Percentiles rank a stretch among this genome's conserved stretches.
Evolutionary conservation across 2,888 invertebrate species (phyloP).

Genomic region (Arrhopalites spinosus): DNA sequence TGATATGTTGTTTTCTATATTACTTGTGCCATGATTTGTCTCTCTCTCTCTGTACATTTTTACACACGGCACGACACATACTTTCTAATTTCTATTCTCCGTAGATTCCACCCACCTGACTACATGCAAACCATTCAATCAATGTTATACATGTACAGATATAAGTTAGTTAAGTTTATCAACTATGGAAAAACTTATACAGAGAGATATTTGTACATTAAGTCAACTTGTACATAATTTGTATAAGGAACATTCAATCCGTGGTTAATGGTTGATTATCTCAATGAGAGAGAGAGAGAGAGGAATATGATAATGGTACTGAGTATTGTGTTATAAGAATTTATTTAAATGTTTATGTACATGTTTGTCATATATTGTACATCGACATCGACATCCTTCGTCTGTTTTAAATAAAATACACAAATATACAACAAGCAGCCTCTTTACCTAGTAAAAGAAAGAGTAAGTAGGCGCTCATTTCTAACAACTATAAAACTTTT

Average conservation of each 20-base stretch:
- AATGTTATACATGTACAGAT: background rate
- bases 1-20: background rate
- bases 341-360: background rate
- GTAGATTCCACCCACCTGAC: conserved; percentile 27
- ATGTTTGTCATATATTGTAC: too few relatives aligned
- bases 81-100: conserved; percentile 34
- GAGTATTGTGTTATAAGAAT: background rate
- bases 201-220: background rate
- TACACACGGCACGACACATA: conserved; percentile 13
- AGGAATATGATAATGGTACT: background rate
- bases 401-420: conserved; percentile 2
- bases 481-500: conserved; percentile 10
- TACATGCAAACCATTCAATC: background rate
- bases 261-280: conserved; percentile 23
- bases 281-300: background rate
- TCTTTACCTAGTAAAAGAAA: conserved; percentile 1
- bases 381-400: background rate
- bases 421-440: background rate
- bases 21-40: background rate
- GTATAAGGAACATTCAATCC: conserved; percentile 10
- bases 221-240: background rate
- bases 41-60: background rate
- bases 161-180: too few relatives aligned
- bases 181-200: too few relatives aligned
- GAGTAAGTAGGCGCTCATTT: conserved; percentile 12